These are phyloP conservation scores for Drosophila rhopaloa DNA, from an alignment of 1,140 invertebrate genomes.

Conservation along the genomic window DNA sequence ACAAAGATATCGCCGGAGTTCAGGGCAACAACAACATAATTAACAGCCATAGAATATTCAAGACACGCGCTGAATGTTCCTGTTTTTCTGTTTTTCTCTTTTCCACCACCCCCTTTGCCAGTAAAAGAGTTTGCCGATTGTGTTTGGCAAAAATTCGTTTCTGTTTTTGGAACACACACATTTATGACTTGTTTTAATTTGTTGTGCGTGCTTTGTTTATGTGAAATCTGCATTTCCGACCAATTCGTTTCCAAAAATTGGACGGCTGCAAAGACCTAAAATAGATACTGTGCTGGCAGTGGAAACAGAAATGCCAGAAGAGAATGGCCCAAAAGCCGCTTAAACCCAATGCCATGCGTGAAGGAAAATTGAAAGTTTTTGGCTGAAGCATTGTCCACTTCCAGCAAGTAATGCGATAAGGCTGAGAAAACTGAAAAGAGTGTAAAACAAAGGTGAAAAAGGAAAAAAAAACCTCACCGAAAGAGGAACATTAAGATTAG, in stretches of 20 bases:
- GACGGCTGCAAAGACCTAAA: constrained; percentile 5
- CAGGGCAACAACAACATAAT: constrained; percentile 56
- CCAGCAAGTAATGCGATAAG: constrained; percentile 8
- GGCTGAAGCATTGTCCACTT: constrained; percentile 1
- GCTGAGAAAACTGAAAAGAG: background rate
- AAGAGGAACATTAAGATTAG: background rate
- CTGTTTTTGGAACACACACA: constrained; percentile 26
- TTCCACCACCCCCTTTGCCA: background rate
- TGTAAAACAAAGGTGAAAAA: background rate
- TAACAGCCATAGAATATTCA: constrained; percentile 80
- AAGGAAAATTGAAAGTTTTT: constrained; percentile 40
- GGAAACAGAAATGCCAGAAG: constrained; percentile 4
- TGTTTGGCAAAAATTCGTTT: constrained; percentile 36
- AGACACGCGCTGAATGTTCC: constrained; percentile 58
- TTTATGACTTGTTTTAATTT: constrained; percentile 76
- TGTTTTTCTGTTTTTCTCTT: constrained; percentile 19
- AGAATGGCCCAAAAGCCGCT: constrained; percentile 56
- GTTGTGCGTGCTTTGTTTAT: constrained; percentile 70
- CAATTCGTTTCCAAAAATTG: constrained; percentile 9
- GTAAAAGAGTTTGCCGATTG: constrained; percentile 51
- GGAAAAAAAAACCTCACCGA: background rate
- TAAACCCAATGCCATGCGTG: constrained; percentile 50
- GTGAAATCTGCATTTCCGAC: constrained; percentile 58
- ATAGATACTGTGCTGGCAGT: background rate
- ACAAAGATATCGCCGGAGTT: constrained; percentile 38